Base-by-base conservation (phyloP, 2,797 vertebrate species). In the Dermochelys coriacea region DNA sequence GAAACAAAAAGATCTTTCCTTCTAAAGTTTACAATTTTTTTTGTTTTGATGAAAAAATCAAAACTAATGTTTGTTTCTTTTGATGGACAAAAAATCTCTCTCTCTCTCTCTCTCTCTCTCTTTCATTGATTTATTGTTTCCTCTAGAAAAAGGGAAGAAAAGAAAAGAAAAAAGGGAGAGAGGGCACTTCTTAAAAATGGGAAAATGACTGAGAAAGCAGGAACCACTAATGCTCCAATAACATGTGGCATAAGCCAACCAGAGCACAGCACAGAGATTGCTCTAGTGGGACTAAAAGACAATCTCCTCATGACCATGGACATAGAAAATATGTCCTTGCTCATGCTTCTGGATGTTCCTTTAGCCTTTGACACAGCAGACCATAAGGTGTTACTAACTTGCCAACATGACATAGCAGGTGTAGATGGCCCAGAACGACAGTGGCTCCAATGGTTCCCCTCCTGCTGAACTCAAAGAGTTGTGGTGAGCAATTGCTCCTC, bases 1-100 rank as follows among this genome's bases (percentile, higher is more conserved):
- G 47, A 52, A 88, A 82, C 14, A 82, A 59, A 64, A 81, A 85
- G 8, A 0, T 54, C 29, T 81, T 94, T 93, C 8, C 23, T 79
- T 88, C 45, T 61, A 75, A 93, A 91, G 85, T 16, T 92, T 83
- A 45, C 1, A 16, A 4, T 1, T 0, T 52, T 83, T 92, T 89
- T 27, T 80, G 9, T 86, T 93, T 84, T 84, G 79, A 87, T n/a
- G 3, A 88, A 91, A 90, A 1, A 68, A 91, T 94, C 75, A 49
- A n/a, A 64, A 87, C 37, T 54, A 86, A 31, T 7, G 91, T 93
- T 85, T 88, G 23, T 4, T 45, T 80, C 88, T 61, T 87, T 87
- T 25, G 11, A 2, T 6, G 34, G 85, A 52, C 74, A 85, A 92
- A 93, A 95, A 64, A 51, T 84, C 49, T 55, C 45, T 50, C 5